Percentiles rank a stretch among this genome's conserved stretches.
phyloP scores from a whole-genome alignment of 2,113 vertebrate genomes.

The Delphinapterus leucas region DNA sequence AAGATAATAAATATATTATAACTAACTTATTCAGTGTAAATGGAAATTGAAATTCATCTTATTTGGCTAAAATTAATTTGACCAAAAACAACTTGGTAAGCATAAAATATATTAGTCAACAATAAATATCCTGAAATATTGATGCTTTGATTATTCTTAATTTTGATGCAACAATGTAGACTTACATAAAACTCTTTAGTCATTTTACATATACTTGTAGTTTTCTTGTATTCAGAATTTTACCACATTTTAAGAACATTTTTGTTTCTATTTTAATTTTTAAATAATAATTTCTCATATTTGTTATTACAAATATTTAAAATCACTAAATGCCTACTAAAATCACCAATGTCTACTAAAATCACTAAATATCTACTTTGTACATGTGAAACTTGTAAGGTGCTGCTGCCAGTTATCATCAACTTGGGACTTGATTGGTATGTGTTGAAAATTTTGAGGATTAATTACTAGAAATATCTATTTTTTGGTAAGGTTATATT shows the following conservation, averaged over 20 bases:
- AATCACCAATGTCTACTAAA: neutral
- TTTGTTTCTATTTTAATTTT: neutral
- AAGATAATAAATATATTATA: neutral
- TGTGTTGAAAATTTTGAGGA: neutral
- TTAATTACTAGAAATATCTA: neutral
- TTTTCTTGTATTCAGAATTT: neutral
- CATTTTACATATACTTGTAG: neutral
- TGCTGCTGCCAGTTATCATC: neutral
- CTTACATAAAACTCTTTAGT: neutral
- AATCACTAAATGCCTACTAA: neutral
- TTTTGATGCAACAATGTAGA: neutral
- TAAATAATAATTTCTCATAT: neutral
- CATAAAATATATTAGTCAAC: neutral
- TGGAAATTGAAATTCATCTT: neutral
- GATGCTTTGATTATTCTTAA: neutral
- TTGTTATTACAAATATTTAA: neutral
- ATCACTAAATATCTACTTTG: neutral
- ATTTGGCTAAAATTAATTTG: neutral
- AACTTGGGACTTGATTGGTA: neutral
- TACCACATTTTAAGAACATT: neutral
- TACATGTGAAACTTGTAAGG: neutral
- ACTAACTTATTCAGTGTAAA: neutral
- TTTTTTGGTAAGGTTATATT: neutral
- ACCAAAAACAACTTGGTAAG: neutral
- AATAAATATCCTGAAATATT: neutral